A percentile compares a stretch with the other conserved stretches of the same genome.
Evolutionary conservation across 2,113 vertebrate genomes (phyloP).

Genomic region (Damaliscus lunatus): DNA sequence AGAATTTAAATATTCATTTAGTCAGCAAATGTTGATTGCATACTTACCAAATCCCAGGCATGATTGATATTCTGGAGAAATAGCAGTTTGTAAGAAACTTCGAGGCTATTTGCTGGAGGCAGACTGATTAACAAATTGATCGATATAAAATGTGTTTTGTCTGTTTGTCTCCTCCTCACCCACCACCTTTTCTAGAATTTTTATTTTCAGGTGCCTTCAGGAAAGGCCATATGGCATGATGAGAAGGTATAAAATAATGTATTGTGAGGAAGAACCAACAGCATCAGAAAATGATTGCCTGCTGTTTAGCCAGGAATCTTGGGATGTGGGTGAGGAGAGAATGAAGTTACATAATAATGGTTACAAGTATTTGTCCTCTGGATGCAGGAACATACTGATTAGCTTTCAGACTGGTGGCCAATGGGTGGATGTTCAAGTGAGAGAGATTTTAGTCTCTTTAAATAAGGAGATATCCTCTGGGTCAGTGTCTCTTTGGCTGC

Average conservation of each 20-base stretch:
- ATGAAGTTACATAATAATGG: too few species aligned
- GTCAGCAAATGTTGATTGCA: not conserved
- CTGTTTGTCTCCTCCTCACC: not conserved
- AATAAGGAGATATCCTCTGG: not conserved
- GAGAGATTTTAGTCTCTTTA: not conserved
- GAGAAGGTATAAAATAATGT: not conserved
- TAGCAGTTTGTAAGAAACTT: not conserved
- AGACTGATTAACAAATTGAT: not conserved
- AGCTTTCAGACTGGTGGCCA: not conserved
- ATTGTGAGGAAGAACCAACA: not conserved
- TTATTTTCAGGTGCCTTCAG: not conserved
- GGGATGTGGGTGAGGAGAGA: not conserved
- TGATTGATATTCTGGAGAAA: not conserved
- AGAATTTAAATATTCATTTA: constrained; percentile 27
- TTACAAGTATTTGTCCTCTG: not conserved
- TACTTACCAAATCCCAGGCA: not conserved
- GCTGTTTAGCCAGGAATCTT: not conserved
- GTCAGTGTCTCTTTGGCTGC: not conserved
- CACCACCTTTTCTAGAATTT: not conserved
- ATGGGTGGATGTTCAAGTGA: not conserved
- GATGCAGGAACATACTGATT: not conserved
- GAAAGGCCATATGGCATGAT: not conserved
- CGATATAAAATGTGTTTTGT: not conserved
- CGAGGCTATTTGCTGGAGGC: not conserved
- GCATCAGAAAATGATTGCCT: not conserved